Conservation (phyloP, 2,797 vertebrate species). For the Streptopelia turtur region DNA sequence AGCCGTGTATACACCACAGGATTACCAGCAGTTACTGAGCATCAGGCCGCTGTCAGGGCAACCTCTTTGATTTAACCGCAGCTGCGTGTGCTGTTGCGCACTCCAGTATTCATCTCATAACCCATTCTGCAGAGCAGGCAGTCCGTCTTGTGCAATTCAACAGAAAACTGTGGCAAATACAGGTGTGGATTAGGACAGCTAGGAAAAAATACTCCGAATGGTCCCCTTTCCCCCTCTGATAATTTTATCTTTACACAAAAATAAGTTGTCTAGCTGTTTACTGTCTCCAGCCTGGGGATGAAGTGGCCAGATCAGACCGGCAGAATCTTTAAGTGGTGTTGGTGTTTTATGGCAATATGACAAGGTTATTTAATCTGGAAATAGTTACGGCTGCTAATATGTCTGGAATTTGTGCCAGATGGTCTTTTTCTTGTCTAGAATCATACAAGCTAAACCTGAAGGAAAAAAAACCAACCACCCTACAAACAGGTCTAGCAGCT, state of each 20-base stretch:
- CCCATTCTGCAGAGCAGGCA: background rate
- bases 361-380: constrained; percentile 83
- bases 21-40: background rate
- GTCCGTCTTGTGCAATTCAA: background rate
- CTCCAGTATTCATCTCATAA: background rate
- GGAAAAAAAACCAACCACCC: background rate
- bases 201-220: constrained; percentile 71
- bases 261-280: constrained; percentile 79
- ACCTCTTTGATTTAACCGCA: background rate
- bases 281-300: constrained; percentile 79
- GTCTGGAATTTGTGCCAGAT: constrained; percentile 62
- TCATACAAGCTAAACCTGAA: background rate
- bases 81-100: background rate
- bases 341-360: constrained; percentile 83
- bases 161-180: background rate
- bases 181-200: constrained; percentile 33
- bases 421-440: constrained; percentile 46
- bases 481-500: constrained; percentile 11
- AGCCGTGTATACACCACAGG: background rate
- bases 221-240: constrained; percentile 51
- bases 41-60: background rate
- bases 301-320: constrained; percentile 84
- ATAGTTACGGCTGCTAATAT: constrained; percentile 77
- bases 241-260: constrained; percentile 77
- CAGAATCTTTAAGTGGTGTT: constrained; percentile 76